phyloP scores from a whole-genome alignment of 2,797 vertebrate species.

The Chelon auratus region DNA sequence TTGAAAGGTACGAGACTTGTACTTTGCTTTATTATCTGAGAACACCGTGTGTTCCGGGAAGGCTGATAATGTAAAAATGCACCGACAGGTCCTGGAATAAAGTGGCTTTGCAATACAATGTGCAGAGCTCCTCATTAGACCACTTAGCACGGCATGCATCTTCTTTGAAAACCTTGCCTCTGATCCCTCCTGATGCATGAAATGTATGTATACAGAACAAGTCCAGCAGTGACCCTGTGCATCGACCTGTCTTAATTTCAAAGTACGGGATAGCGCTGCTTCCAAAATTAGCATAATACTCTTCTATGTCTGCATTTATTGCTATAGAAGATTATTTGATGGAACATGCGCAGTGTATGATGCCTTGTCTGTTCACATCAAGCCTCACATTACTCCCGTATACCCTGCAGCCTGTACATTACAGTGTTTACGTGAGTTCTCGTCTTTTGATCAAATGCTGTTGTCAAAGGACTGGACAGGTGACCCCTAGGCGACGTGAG shows the following conservation, averaged over 20 bases:
- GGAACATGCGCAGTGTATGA: slow-evolving; percentile 55
- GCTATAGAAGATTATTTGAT: slow-evolving; percentile 48
- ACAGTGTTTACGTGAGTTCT: slow-evolving; percentile 57
- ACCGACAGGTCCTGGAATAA: slow-evolving; percentile 25
- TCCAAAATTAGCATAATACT: slow-evolving; percentile 58
- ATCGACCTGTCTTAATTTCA: slow-evolving; percentile 56
- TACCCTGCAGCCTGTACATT: slow-evolving; percentile 53
- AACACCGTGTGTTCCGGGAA: slow-evolving; percentile 39
- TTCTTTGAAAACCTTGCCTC: slow-evolving; percentile 35
- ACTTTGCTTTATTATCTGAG: slow-evolving; percentile 40
- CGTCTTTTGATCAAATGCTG: slow-evolving; percentile 74
- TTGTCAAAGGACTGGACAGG: slow-evolving; percentile 71
- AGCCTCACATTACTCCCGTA: slow-evolving; percentile 62
- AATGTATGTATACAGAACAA: slow-evolving; percentile 53
- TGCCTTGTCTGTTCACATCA: slow-evolving; percentile 72
- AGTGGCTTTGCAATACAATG: slow-evolving; percentile 21
- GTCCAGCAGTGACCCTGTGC: slow-evolving; percentile 51
- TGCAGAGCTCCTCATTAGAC: slow-evolving; percentile 58
- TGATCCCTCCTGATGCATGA: slow-evolving; percentile 41
- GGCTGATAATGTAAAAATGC: slow-evolving; percentile 21
- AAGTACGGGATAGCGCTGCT: slow-evolving; percentile 30
- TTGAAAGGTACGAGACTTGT: slow-evolving; percentile 20
- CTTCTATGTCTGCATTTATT: slow-evolving; percentile 25
- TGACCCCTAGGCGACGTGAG: slow-evolving; percentile 62
- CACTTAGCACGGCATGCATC: slow-evolving; percentile 42